These are phyloP conservation scores for Xerus rutilus DNA, from an alignment of 2,797 vertebrate genomes.

Conservation along the genomic window DNA sequence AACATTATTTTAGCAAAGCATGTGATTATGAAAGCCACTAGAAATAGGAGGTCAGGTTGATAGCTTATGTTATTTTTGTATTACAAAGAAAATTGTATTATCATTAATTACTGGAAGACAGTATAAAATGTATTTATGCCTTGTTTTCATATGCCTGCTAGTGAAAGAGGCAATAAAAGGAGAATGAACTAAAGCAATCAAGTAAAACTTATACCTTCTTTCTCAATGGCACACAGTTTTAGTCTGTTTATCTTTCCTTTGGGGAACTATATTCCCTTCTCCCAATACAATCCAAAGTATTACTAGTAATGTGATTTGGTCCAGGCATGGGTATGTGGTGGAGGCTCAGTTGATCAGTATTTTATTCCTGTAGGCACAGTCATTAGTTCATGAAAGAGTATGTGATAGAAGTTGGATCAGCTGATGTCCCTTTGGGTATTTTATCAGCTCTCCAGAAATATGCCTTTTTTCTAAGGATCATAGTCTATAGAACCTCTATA, in stretches of 20 bases:
- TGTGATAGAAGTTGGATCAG: background rate
- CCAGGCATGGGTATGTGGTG: background rate
- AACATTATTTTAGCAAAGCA: background rate
- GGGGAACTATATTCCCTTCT: background rate
- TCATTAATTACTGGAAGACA: background rate
- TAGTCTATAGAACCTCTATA: background rate
- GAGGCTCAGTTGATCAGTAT: background rate
- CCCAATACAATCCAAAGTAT: background rate
- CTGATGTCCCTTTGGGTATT: constrained; percentile 18
- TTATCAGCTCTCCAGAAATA: constrained; percentile 17
- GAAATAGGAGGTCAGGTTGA: background rate
- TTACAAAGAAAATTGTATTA: constrained; percentile 33
- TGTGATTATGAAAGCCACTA: constrained; percentile 2
- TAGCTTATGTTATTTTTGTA: constrained; percentile 10
- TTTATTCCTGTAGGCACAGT: background rate
- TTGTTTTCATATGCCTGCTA: constrained; percentile 6
- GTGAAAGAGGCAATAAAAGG: constrained; percentile 26
- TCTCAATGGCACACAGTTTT: background rate
- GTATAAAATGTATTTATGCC: constrained; percentile 39
- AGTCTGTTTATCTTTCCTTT: background rate
- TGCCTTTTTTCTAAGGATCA: background rate
- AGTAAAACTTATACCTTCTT: background rate
- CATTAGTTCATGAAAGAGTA: background rate
- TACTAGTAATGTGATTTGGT: background rate
- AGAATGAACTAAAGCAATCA: background rate